phyloP scores from a whole-genome alignment of 1,140 invertebrate genomes.

The Trachymyrmex cornetzi region DNA sequence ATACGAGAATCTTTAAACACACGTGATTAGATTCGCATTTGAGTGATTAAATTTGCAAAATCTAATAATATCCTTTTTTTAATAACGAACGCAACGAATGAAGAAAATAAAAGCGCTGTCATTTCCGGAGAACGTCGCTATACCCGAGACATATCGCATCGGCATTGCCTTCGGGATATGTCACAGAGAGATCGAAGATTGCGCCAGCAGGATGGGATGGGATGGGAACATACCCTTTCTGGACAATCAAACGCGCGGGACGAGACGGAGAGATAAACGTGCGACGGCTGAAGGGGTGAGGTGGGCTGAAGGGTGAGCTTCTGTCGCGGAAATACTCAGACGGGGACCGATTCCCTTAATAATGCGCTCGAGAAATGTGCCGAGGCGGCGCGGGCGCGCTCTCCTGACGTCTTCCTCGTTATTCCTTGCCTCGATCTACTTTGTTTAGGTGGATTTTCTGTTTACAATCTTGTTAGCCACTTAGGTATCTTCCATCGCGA shows the following conservation, averaged over 20 bases:
- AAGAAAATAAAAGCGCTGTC: not conserved
- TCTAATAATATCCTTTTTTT: not conserved
- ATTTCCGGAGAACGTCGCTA: slow-evolving; percentile 11
- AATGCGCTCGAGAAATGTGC: slow-evolving; percentile 33
- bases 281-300: not conserved
- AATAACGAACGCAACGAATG: not conserved
- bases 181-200: slow-evolving; percentile 56
- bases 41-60: not conserved
- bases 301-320: not conserved
- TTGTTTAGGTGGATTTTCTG: slow-evolving; percentile 33
- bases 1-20: not conserved
- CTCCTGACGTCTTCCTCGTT: slow-evolving; percentile 21
- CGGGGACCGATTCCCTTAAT: slow-evolving; percentile 47
- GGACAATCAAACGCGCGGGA: slow-evolving; percentile 36
- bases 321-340: slow-evolving; percentile 50
- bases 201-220: not conserved
- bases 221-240: slow-evolving; percentile 31
- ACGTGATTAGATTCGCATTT: not conserved
- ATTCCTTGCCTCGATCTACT: slow-evolving; percentile 24
- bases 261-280: slow-evolving; percentile 28
- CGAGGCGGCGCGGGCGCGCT: not conserved
- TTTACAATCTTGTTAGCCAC: slow-evolving; percentile 31
- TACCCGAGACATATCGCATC: not conserved
- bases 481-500: not conserved
- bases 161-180: slow-evolving; percentile 31